A percentile compares a stretch with the other conserved stretches of the same genome.
These are phyloP conservation scores for Lonchura striata DNA, from an alignment of 2,113 vertebrate genomes.

Conservation along the genomic window DNA sequence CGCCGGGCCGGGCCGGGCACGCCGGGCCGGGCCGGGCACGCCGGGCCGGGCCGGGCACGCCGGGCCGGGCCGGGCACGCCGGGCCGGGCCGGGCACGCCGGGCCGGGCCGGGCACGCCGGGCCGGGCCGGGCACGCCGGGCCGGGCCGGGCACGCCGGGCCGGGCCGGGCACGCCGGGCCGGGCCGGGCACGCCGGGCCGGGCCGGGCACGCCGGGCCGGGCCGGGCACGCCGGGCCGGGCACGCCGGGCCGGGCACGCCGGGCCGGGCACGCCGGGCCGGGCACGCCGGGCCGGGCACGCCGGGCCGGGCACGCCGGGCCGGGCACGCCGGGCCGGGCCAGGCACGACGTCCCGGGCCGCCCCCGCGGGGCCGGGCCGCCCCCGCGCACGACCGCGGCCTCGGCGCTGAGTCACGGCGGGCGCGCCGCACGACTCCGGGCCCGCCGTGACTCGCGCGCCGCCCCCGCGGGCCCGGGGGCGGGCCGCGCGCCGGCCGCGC, in stretches of 20 bases:
- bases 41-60: not conserved
- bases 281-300: slow-evolving; percentile 15
- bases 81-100: not conserved
- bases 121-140: not conserved
- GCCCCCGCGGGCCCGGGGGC: not conserved
- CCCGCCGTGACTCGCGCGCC: too few species aligned
- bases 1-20: not conserved
- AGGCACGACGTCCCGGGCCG: not conserved
- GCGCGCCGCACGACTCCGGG: too few species aligned
- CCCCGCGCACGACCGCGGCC: slow-evolving; percentile 24
- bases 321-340: slow-evolving; percentile 9
- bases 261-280: slow-evolving; percentile 18
- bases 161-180: not conserved
- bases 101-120: not conserved
- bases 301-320: not conserved
- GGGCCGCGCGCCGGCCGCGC: slow-evolving; percentile 8
- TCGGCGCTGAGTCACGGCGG: not conserved
- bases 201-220: slow-evolving; percentile 27
- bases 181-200: not conserved
- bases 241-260: not conserved
- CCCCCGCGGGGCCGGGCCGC: not conserved
- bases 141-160: not conserved
- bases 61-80: not conserved
- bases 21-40: not conserved
- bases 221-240: not conserved